Evolutionary conservation across 2,888 invertebrate genomes (phyloP), one percentile per base, ranked within the genome.

Genomic region (Congeria kusceri): DNA sequence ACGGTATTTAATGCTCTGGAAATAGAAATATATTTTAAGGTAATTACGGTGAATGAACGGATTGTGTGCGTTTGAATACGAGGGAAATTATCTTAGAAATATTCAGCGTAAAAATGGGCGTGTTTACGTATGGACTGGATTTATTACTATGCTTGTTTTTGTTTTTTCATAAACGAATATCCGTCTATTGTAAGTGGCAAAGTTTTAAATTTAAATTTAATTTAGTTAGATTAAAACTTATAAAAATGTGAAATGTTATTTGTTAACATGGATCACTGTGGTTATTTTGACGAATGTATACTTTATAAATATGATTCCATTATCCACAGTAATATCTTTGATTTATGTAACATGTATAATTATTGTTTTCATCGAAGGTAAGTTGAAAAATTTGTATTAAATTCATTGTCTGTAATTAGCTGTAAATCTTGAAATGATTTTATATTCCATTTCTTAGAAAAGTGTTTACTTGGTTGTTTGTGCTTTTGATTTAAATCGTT

Each of bases 131-230:
- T 57, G 53, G 39, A 46, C 57, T 65, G 53, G 63, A 78, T 62
- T 59, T 73, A 39, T 39, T 61, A 18, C 29, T 70, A 18, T 78
- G 72, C 49, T 65, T 78, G 27, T 74, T 59, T 39, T 29, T 66
- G 15, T 67, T 59, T 29, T 66, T 69, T 28, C 73, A 68, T 18
- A 46, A 39, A 25, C 63, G 68, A n/a, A 67, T 68, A n/a, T 78
- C 69, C 11, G 65, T 72, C 15, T 73, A 67, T 61, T 69, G 72
- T 73, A 73, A 72, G 72, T 77, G 23, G 20, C 32, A 53, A 32
- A 3, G 49, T 49, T 49, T 18, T 49, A 9, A 20, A 49, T 49
- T 9, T 32, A 7, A n/a, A 32, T 32, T 32, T 32, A 32, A 7
- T 32, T 32, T 4, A 32, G 9, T 7, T 32, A 7, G 32, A 32